phyloP scores from a whole-genome alignment of 2,888 invertebrate species.

The Eucriotettix oculatus region DNA sequence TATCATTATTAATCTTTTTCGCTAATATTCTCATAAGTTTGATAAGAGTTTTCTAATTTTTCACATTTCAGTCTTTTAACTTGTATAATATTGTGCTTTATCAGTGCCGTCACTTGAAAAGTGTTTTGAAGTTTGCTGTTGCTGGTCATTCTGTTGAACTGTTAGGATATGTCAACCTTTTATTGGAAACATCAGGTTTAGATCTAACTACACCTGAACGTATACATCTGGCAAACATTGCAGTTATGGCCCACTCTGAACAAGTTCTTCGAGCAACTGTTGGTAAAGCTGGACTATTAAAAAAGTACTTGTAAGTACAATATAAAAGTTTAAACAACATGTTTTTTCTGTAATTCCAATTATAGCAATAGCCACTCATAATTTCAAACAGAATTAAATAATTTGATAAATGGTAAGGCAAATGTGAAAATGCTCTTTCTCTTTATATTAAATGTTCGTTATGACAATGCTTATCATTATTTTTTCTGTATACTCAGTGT shows the following conservation, averaged over 20 bases:
- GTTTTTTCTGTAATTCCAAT: slow-evolving; percentile 31
- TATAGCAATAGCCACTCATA: too few species aligned
- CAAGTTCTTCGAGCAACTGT: slow-evolving; percentile 27
- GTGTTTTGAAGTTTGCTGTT: slow-evolving; percentile 42
- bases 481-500: too few species aligned
- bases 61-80: too few species aligned
- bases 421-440: too few species aligned
- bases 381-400: too few species aligned
- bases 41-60: too few species aligned
- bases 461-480: too few species aligned
- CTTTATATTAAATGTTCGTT: too few species aligned
- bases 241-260: slow-evolving; percentile 45
- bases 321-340: not conserved
- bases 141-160: slow-evolving; percentile 43
- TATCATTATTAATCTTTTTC: too few species aligned
- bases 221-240: slow-evolving; percentile 46
- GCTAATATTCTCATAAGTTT: too few species aligned
- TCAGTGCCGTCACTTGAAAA: slow-evolving; percentile 38
- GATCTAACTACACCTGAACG: slow-evolving; percentile 35
- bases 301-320: slow-evolving; percentile 33
- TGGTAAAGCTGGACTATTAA: slow-evolving; percentile 16
- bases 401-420: too few species aligned
- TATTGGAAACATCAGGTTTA: slow-evolving; percentile 28
- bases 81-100: too few species aligned
- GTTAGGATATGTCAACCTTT: slow-evolving; percentile 37